Base-by-base conservation (phyloP, 2,113 vertebrate genomes). In the Psammodynastes pulverulentus region DNA sequence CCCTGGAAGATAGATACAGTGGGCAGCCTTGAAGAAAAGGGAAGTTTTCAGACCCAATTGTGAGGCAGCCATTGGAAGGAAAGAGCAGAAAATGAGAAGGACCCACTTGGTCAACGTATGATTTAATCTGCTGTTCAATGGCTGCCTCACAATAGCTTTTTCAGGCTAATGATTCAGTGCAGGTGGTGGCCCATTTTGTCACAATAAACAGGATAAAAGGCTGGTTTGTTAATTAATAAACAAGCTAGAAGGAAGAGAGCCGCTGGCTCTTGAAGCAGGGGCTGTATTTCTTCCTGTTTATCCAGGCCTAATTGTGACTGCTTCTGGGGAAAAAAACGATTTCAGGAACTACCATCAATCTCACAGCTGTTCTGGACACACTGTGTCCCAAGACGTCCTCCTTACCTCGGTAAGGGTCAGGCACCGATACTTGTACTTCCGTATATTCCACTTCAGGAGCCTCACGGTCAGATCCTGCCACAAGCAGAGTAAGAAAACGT, bases 361-460 rank as follows among this genome's bases (percentile, higher is more conserved):
- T 84, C 51, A 84, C 39, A 91, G 49, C 0, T 89, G 86, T 84
- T 94, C 89, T 91, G 92, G 94, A 39, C 39, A 85, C 23, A 49
- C 29, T 84, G 52, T 15, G 48, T 5, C 29, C 90, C 5, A 24
- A 34, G 92, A 29, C 54, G 0, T 92, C 46, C 39, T 92, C 1
- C 87, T 97, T 97, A 98, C 98, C 98, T 97, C 95, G 96, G 91
- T 96, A 95, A 94, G 96, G 94, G 88, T 97, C 96, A 39, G 94
- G 91, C 13, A 95, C 87, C 86, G 96, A 94, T 26, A 98, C 96
- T 93, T 98, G 95, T 52, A 98, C 97, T 96, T 98, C 98, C 53
- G 98, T 98, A 95, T 98, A 98, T 92, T 98, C 97, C 96, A 98
- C 98, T 0, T 97, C 96, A 93, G 91, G 90, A 94, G 88, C 97